phyloP scores from a whole-genome alignment of 1,140 invertebrate species.

The Leptonema lineaticorne region DNA sequence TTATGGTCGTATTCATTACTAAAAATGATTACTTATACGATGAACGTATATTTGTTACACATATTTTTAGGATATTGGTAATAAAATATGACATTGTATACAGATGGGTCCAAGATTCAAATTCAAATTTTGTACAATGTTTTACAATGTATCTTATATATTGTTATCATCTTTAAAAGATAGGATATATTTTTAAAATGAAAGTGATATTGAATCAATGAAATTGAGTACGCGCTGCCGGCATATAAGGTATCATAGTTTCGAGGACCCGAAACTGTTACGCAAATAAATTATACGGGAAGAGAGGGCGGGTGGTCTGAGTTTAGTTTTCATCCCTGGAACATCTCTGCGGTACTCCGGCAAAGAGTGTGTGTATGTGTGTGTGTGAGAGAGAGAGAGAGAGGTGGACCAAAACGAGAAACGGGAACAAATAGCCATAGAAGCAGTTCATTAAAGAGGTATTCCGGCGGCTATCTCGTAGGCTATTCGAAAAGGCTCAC shows the following conservation, averaged over 20 bases:
- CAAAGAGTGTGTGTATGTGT: slow-evolving; percentile 1
- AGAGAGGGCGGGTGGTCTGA: background rate
- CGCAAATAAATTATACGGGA: slow-evolving; percentile 19
- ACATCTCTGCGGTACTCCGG: background rate
- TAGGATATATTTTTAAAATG: too few species aligned
- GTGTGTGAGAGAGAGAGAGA: background rate
- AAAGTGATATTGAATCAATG: too few species aligned
- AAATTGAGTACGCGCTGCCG: background rate
- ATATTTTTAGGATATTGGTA: too few species aligned
- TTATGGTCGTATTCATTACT: too few species aligned
- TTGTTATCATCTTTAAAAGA: too few species aligned
- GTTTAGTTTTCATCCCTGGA: background rate
- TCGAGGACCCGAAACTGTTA: slow-evolving; percentile 17
- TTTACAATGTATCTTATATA: too few species aligned
- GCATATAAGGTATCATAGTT: background rate
- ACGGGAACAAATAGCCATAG: slow-evolving; percentile 48
- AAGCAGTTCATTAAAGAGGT: slow-evolving; percentile 74
- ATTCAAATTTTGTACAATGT: too few species aligned
- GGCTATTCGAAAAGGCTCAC: slow-evolving; percentile 64
- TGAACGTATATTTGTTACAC: too few species aligned
- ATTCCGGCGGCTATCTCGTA: slow-evolving; percentile 66
- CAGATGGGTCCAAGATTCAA: too few species aligned
- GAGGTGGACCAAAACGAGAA: background rate
- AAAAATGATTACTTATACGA: too few species aligned
- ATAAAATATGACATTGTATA: too few species aligned